Evolutionary conservation across 2,888 invertebrate genomes (phyloP).

Genomic region (Digitonthophagus gazella): DNA sequence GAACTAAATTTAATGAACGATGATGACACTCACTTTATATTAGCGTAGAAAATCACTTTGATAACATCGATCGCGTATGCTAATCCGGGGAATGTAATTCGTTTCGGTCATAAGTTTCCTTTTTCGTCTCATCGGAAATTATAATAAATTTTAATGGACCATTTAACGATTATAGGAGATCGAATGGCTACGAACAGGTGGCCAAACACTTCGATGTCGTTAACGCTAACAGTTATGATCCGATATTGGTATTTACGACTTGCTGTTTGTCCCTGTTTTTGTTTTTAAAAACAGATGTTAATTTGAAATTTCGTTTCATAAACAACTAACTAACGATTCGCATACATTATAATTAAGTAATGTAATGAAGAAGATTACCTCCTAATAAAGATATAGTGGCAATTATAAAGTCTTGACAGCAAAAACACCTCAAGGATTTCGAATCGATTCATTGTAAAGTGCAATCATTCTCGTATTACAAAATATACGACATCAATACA

Average conservation of each 20-base stretch:
- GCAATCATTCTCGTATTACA: background rate
- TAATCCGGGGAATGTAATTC: too few species aligned
- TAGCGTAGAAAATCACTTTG: too few species aligned
- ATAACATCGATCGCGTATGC: too few species aligned
- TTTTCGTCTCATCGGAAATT: conserved; percentile 5
- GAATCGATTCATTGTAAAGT: background rate
- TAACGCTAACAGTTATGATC: conserved; percentile 7
- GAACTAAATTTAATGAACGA: too few species aligned
- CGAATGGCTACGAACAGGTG: conserved; percentile 17
- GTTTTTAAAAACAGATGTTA: background rate
- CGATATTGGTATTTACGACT: conserved; percentile 11
- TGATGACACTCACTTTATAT: too few species aligned
- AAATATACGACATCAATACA: background rate
- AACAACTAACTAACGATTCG: too few species aligned
- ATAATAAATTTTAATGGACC: conserved; percentile 18
- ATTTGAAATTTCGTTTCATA: too few species aligned
- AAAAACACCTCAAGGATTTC: background rate
- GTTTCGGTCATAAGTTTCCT: background rate
- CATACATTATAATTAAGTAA: too few species aligned
- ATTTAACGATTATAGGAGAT: conserved; percentile 14
- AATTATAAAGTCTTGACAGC: too few species aligned
- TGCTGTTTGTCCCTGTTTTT: background rate
- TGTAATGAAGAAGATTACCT: background rate
- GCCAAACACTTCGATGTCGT: conserved; percentile 13
- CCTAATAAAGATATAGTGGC: background rate